These are phyloP conservation scores for Oxystoma pomonae DNA, from an alignment of 2,888 invertebrate genomes.

Conservation along the genomic window DNA sequence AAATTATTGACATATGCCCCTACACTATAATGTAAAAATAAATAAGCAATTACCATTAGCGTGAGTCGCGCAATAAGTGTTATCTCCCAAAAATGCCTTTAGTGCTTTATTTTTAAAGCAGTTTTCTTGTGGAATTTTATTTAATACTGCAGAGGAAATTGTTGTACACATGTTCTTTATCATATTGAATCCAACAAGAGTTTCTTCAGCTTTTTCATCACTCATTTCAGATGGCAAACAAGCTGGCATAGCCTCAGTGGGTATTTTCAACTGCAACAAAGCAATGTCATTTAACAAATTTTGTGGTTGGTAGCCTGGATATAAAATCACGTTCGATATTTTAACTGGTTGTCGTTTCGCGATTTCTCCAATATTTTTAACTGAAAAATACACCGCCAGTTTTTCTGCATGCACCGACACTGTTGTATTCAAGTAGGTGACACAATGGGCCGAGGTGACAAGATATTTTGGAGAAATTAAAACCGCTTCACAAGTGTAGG, in stretches of 20 bases:
- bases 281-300: conserved; percentile 1
- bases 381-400: background rate
- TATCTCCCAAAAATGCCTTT: background rate
- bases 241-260: background rate
- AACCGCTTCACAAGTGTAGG: background rate
- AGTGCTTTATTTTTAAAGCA: background rate
- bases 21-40: too few relatives aligned
- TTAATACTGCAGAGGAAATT: background rate
- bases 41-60: background rate
- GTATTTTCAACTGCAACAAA: background rate
- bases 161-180: background rate
- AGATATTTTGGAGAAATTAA: background rate
- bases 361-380: background rate
- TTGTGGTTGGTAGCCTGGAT: background rate
- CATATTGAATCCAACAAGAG: background rate
- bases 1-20: too few relatives aligned
- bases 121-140: background rate
- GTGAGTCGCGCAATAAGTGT: conserved; percentile 1
- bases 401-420: background rate
- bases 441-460: background rate
- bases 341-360: background rate
- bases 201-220: background rate
- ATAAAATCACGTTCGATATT: background rate
- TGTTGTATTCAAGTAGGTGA: background rate
- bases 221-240: background rate